Evolutionary conservation across 2,113 vertebrate species (phyloP).

Genomic region (Aldabrachelys gigantea): DNA sequence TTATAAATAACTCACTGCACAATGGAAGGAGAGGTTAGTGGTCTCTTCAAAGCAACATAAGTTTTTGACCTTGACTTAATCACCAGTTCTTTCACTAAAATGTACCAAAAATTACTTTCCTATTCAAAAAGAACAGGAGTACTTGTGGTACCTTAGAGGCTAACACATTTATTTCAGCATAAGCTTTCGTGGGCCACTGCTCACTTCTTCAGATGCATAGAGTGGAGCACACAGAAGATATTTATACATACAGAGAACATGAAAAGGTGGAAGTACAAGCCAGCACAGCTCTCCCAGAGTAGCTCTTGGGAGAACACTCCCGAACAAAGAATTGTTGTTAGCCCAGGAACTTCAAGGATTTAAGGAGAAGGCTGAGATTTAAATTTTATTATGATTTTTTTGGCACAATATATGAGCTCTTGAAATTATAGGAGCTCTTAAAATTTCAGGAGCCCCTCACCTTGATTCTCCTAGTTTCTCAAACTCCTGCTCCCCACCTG

Average conservation of each 20-base stretch:
- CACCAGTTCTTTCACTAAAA: neutral
- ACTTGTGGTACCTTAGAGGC: no score
- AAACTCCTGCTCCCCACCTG: neutral
- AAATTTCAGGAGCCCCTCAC: neutral
- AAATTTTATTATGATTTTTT: neutral
- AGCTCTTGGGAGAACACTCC: fast-evolving
- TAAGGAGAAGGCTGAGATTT: neutral
- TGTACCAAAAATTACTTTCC: neutral
- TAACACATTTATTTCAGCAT: no score
- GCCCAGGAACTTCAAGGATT: neutral
- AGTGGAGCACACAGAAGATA: no score
- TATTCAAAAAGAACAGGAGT: neutral
- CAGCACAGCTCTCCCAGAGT: neutral
- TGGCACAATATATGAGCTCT: neutral
- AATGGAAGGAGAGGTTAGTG: neutral
- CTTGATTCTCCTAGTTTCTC: neutral
- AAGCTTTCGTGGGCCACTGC: no score
- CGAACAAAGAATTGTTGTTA: fast-evolving
- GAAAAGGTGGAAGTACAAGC: neutral
- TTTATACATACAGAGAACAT: no score
- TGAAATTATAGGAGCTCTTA: neutral
- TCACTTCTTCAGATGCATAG: no score
- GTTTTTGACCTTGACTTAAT: neutral
- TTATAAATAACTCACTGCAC: neutral
- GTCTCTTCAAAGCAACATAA: neutral